Conservation (phyloP, 2,888 invertebrate species). For the Branchipolynoe longqiensis region DNA sequence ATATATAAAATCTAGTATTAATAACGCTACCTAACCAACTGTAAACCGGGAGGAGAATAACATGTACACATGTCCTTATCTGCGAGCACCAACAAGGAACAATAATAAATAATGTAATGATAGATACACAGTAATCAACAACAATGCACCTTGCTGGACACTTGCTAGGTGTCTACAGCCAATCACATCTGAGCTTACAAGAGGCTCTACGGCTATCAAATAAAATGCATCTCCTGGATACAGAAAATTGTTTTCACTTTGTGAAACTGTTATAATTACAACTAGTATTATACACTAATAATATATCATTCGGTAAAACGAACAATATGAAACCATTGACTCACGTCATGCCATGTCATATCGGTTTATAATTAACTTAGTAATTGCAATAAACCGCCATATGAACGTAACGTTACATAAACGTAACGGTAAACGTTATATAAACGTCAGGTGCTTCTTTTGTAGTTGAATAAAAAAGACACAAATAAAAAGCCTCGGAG, state of each 20-base stretch:
- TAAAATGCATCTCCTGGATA: slow-evolving; percentile 20
- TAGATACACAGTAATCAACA: slow-evolving; percentile 2
- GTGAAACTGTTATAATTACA: background rate
- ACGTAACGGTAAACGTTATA: no score
- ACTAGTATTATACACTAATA: background rate
- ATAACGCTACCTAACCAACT: slow-evolving; percentile 24
- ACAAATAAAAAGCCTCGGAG: no score
- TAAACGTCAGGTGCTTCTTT: no score
- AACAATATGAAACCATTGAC: background rate
- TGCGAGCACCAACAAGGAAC: slow-evolving; percentile 18
- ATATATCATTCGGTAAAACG: background rate
- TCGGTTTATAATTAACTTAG: background rate
- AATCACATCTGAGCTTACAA: slow-evolving; percentile 11
- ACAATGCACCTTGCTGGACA: background rate
- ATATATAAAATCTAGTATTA: no score
- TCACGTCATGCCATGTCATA: background rate
- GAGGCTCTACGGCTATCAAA: background rate
- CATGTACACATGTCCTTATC: background rate
- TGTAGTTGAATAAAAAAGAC: no score
- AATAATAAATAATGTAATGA: slow-evolving; percentile 24
- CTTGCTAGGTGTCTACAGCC: background rate
- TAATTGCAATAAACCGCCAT: background rate
- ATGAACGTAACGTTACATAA: background rate
- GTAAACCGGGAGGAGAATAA: slow-evolving; percentile 7
- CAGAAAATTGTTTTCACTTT: background rate